A percentile compares a stretch with the other conserved stretches of the same genome.
phyloP scores from a whole-genome alignment of 2,113 vertebrate species.

The Talpa occidentalis region DNA sequence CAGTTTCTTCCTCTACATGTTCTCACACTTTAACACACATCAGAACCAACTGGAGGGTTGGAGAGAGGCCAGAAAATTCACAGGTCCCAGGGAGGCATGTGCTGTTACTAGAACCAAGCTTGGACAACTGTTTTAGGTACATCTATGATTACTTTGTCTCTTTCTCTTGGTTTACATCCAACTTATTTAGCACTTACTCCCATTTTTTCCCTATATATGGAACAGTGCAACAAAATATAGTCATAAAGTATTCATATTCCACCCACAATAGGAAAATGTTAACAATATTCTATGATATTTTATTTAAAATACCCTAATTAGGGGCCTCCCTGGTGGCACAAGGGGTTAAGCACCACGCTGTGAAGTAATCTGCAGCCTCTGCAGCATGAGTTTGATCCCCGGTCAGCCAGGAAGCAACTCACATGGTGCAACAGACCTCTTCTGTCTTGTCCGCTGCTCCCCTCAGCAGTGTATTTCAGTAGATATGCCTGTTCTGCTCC shows the following conservation, averaged over 20 bases:
- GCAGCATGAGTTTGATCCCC: no score
- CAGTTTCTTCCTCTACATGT: background rate
- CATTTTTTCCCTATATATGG: background rate
- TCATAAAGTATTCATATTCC: background rate
- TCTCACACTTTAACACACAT: fast-evolving
- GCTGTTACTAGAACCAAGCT: background rate
- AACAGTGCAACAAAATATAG: background rate
- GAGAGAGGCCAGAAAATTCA: background rate
- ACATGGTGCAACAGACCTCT: no score
- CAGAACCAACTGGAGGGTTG: background rate
- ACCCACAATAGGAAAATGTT: background rate
- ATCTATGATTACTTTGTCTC: no score
- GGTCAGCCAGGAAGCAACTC: no score
- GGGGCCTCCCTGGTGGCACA: no score
- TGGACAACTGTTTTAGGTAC: background rate
- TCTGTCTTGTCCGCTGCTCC: no score
- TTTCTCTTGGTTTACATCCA: background rate
- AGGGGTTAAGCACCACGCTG: no score
- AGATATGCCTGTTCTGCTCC: no score
- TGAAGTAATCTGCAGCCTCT: no score
- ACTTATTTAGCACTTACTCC: background rate
- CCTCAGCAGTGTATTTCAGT: no score
- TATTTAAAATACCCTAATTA: background rate
- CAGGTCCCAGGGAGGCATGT: background rate
- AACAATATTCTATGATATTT: background rate